Percentiles rank a stretch among this genome's conserved stretches.
These are phyloP conservation scores for Pseudopleuronectes americanus DNA, from an alignment of 2,797 vertebrate species.

Conservation along the genomic window DNA sequence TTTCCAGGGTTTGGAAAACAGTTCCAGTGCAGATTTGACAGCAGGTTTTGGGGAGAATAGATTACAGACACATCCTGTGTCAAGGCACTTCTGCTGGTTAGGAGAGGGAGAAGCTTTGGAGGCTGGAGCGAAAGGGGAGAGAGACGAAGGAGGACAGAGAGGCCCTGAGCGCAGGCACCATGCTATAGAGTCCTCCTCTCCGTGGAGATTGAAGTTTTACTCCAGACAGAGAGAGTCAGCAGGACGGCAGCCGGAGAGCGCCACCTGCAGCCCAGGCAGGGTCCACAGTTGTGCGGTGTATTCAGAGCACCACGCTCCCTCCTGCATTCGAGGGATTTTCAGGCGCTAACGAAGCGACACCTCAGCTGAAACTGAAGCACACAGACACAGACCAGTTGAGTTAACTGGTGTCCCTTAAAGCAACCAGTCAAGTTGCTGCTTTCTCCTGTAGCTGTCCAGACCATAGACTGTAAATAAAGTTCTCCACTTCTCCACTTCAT, in stretches of 20 bases:
- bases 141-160: slow-evolving; percentile 1
- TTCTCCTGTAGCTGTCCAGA: too few species aligned
- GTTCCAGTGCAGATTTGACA: slow-evolving; percentile 37
- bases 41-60: slow-evolving; percentile 32
- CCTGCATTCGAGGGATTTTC: slow-evolving; percentile 30
- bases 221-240: slow-evolving; percentile 59
- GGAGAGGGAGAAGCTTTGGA: slow-evolving; percentile 35
- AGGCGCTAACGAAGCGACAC: slow-evolving; percentile 55
- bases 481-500: too few species aligned
- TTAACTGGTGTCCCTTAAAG: not conserved
- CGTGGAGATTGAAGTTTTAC: slow-evolving; percentile 33
- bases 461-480: too few species aligned
- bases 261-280: slow-evolving; percentile 30
- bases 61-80: slow-evolving; percentile 61
- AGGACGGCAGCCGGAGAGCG: slow-evolving; percentile 39
- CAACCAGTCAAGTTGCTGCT: too few species aligned
- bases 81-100: slow-evolving; percentile 75
- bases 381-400: slow-evolving; percentile 25
- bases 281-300: slow-evolving; percentile 19
- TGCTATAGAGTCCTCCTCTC: slow-evolving; percentile 43
- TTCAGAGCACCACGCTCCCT: slow-evolving; percentile 35
- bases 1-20: slow-evolving; percentile 34
- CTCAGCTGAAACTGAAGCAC: slow-evolving; percentile 64
- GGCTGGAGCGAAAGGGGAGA: slow-evolving; percentile 12
- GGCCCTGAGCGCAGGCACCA: slow-evolving; percentile 43